These are phyloP conservation scores for Rhopalosiphum nymphaeae DNA, from an alignment of 2,888 invertebrate species.

Conservation along the genomic window DNA sequence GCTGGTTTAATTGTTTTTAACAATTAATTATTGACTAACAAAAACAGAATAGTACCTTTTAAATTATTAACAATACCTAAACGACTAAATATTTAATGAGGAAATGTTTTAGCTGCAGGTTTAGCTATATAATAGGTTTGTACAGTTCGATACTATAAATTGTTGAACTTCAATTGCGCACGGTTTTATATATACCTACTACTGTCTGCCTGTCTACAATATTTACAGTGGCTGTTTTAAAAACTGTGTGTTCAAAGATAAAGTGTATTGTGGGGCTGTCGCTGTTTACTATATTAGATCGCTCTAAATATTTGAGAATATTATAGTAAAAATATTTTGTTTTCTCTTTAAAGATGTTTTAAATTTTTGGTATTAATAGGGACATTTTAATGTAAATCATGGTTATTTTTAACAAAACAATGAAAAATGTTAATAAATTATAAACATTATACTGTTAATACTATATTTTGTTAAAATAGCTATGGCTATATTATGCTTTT, in stretches of 20 bases:
- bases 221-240: background rate
- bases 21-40: background rate
- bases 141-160: background rate
- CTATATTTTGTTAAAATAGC: background rate
- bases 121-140: background rate
- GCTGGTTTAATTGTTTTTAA: background rate
- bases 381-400: background rate
- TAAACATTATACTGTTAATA: background rate
- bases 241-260: background rate
- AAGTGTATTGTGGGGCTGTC: too few species aligned
- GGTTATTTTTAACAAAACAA: background rate
- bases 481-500: background rate
- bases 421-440: background rate
- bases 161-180: background rate
- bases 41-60: background rate
- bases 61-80: background rate
- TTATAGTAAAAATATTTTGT: background rate
- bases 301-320: background rate
- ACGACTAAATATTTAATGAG: background rate
- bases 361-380: background rate
- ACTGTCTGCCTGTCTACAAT: background rate
- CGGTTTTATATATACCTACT: background rate
- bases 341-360: background rate
- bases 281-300: background rate
- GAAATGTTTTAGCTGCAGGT: background rate